Conservation (phyloP, 2,888 invertebrate genomes). For the Bruchidius siliquastri region DNA sequence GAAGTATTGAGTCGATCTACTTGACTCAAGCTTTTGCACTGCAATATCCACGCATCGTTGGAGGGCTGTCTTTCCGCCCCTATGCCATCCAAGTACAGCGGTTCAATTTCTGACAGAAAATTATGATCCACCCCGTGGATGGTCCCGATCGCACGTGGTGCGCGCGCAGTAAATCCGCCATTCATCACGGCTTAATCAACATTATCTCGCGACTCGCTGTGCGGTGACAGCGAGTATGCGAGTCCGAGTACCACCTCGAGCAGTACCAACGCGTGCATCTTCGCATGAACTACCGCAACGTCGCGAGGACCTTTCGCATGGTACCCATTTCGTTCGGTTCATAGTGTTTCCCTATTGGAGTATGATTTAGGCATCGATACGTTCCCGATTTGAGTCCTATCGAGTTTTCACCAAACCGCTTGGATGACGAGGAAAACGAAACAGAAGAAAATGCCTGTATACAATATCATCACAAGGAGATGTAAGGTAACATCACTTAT, state of each 20-base stretch:
- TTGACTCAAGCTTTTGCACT: too few relatives aligned
- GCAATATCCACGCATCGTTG: too few relatives aligned
- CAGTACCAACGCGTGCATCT: too few relatives aligned
- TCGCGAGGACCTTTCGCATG: neutral
- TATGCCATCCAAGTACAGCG: too few relatives aligned
- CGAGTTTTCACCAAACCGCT: neutral
- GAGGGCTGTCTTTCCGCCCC: too few relatives aligned
- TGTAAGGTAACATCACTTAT: conserved; percentile 50
- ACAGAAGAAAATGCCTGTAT: conserved; percentile 53
- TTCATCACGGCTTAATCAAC: conserved; percentile 15
- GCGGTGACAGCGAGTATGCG: neutral
- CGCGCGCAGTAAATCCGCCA: conserved; percentile 22
- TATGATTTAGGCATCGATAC: neutral
- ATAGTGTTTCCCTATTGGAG: neutral
- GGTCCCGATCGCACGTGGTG: conserved; percentile 23
- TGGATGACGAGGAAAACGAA: conserved; percentile 33
- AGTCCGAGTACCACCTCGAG: conserved; percentile 16
- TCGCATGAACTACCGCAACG: neutral
- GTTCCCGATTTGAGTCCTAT: neutral
- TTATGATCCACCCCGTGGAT: neutral
- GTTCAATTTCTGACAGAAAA: too few relatives aligned
- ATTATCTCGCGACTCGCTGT: neutral
- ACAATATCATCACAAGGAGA: conserved; percentile 58
- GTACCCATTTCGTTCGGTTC: neutral
- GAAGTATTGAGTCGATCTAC: too few relatives aligned